Base-by-base conservation (phyloP, 92 coral and sea anemone species). In the Zoanthus gigantus region DNA sequence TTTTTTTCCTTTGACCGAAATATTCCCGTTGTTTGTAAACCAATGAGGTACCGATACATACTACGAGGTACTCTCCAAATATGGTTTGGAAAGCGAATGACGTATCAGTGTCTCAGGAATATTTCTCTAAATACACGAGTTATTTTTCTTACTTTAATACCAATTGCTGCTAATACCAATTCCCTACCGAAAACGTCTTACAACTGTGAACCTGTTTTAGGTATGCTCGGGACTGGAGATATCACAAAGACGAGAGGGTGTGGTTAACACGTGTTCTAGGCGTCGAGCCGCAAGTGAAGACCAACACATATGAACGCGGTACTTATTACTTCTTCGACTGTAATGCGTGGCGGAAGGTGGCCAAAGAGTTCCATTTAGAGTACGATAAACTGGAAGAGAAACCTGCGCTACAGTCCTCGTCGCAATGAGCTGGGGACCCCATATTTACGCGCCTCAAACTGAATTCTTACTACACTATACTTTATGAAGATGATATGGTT, bases 181-280 rank as follows among this genome's bases (percentile, higher is more conserved):
- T 3, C 42, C 42, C 3, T 3, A 34, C 42, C 3, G 3, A 34
- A 34, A 3, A 34, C 42, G 42, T 34, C 42, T 34, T 34, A 34
- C 42, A 34, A 34, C 42, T 74, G 31, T 74, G 11, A 11, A 7
- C 47, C 58, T 46, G 9, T n/a, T 75, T 54, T 74, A 96, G 99
- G 50, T 97, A 97, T 79, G 95, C 99, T 52, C 97, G 99, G 71
- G 99, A 97, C 91, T 97, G 99, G 99, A 90, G 99, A 65, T 97
- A 97, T 82, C 99, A 97, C 89, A 97, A 95, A 78, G 99, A 97
- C 52, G 99, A 97, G 85, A 86, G 99, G 85, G 88, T 96, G 84
- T 97, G 99, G 99, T 82, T 97, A 76, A 97, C 98, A 63, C 95
- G 99, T 61, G 99, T 96, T 23, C 97, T 98, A 37, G 99, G 99